Conservation (phyloP, 2,797 vertebrate genomes). For the Micrastur ruficollis region DNA sequence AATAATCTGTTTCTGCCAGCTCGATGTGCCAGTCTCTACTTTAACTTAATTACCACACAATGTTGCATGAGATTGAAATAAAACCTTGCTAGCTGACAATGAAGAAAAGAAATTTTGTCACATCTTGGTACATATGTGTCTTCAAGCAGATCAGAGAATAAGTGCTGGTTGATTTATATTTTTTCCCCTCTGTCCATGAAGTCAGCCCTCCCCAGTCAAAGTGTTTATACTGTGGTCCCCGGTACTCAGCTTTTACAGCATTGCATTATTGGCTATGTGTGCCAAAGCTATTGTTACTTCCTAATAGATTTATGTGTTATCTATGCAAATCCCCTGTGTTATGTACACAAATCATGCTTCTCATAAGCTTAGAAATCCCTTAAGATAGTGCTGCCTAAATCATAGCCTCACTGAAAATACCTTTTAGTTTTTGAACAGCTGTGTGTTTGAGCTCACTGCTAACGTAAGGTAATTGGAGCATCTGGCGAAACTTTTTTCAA, state of each 20-base stretch:
- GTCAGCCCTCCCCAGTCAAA: background rate
- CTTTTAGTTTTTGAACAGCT: constrained; percentile 20
- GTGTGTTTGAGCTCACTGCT: constrained; percentile 3
- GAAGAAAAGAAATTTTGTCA: background rate
- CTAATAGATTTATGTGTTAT: background rate
- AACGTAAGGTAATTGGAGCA: background rate
- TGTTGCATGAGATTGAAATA: constrained; percentile 47
- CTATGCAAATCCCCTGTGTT: background rate
- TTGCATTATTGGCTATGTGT: background rate
- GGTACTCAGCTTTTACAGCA: background rate
- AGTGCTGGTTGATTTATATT: background rate
- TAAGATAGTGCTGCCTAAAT: constrained; percentile 15
- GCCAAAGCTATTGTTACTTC: background rate
- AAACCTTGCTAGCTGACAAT: constrained; percentile 31
- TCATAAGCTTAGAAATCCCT: background rate
- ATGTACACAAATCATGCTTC: background rate
- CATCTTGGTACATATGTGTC: background rate
- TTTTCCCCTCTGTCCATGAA: background rate
- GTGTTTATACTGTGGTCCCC: background rate
- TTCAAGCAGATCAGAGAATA: background rate
- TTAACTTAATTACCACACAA: constrained; percentile 75
- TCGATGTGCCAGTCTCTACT: constrained; percentile 73
- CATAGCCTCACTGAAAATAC: background rate
- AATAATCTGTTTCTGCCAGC: constrained; percentile 77
- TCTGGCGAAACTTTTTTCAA: constrained; percentile 23